Percentiles rank a stretch among this genome's conserved stretches.
Evolutionary conservation across 1,140 invertebrate genomes (phyloP).

Genomic region (Globodera ellingtonae): DNA sequence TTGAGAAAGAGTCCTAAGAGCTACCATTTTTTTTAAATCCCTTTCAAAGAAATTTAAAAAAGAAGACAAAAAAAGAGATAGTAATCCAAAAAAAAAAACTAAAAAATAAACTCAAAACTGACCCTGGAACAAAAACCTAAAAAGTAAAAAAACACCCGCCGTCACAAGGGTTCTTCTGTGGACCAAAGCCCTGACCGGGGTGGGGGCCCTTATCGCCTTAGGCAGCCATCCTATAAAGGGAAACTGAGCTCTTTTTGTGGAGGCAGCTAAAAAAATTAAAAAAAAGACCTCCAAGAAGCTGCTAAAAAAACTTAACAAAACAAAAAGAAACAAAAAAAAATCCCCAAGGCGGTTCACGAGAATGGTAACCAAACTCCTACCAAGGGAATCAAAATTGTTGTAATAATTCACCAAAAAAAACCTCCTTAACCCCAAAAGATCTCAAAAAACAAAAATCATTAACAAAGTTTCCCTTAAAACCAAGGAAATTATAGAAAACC

Average conservation of each 20-base stretch:
- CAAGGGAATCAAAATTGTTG: constrained; percentile 39
- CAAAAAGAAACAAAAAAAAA: constrained; percentile 52
- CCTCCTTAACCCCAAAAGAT: background rate
- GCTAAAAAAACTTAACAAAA: no score
- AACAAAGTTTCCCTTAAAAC: constrained; percentile 40
- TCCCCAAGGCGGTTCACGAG: constrained; percentile 49
- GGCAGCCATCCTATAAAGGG: constrained; percentile 49
- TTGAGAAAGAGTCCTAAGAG: constrained; percentile 20
- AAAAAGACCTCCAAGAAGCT: constrained; percentile 38
- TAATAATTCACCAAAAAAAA: constrained; percentile 48
- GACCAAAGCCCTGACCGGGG: constrained; percentile 48
- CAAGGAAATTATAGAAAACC: constrained; percentile 36
- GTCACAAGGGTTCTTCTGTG: constrained; percentile 39
- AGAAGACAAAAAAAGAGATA: background rate
- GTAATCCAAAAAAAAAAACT: constrained; percentile 12
- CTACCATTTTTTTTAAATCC: constrained; percentile 20
- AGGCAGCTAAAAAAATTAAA: constrained; percentile 36
- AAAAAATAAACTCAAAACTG: background rate
- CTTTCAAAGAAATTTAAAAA: background rate
- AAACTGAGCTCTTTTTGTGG: constrained; percentile 49
- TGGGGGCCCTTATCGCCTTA: constrained; percentile 52
- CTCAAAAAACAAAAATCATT: constrained; percentile 39
- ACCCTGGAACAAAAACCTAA: background rate
- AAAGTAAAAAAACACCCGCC: background rate
- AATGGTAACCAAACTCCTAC: constrained; percentile 44